Base-by-base conservation (phyloP, 2,888 invertebrate species). In the Athrips mouffetella region DNA sequence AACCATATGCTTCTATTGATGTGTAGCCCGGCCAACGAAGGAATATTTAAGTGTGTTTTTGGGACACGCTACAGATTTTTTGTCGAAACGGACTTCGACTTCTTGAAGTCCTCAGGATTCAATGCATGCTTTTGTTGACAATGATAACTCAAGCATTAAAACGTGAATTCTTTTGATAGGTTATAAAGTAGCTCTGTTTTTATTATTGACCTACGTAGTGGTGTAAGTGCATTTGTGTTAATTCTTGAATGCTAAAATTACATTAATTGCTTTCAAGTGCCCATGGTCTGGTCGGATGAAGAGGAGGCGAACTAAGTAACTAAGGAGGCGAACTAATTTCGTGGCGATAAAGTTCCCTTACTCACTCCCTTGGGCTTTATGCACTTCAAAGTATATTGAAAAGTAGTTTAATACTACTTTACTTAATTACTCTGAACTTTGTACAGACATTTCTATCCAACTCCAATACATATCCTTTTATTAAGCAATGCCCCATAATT, bases 1-100 rank as follows among this genome's bases (percentile, higher is more conserved):
- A 73, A 70, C 73, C 68, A 62, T 74, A 73, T 80, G 81, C 70
- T 78, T 82, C 72, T 70, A 69, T 80, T 80, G 75, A 70, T 62
- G 63, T 58, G 46, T 54, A 57, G 59, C 55, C 55, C 55, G 55
- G 45, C 23, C 18, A 56, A 55, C 65, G 61, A 63, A 63, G 67
- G 62, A 65, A 67, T 70, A 67, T 67, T 67, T 65, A 76, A 68
- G 69, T 74, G 67, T 80, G 81, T 78, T 80, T 82, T 73, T 68
- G 70, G 79, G 70, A 60, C 77, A 41, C 25, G 51, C 41, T 45
- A 48, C 39, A 44, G 47, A 47, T 54, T 52, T 47, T 45, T 40
- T 41, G 31, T 18, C 18, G 8, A n/a, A 29, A 30, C 21, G 4
- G 27, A 27, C 27, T n/a, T 50, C 44, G 51, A 52, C 48, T 55